Evolutionary conservation across 2,888 invertebrate genomes (phyloP).

Genomic region (Chelonus formosanus): DNA sequence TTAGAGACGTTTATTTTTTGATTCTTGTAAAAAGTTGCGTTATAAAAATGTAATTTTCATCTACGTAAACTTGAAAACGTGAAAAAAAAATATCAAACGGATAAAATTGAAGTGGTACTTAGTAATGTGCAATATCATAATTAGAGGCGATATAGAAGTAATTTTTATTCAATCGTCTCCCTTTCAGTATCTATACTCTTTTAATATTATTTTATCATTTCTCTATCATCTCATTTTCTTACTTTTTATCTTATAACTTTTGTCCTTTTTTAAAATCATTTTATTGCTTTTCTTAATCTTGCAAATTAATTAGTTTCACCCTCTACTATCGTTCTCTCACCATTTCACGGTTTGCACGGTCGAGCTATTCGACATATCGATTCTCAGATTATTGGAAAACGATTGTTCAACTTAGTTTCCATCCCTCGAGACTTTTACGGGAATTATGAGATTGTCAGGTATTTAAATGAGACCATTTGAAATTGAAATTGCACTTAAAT

Average conservation of each 20-base stretch:
- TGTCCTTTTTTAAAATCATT: not conserved
- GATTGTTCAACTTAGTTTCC: slow-evolving; percentile 31
- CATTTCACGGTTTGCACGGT: slow-evolving; percentile 12
- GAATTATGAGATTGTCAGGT: slow-evolving; percentile 10
- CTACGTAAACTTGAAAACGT: too few species aligned
- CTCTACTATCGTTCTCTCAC: slow-evolving; percentile 10
- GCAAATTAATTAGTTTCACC: slow-evolving; percentile 12
- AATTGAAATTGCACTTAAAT: not conserved
- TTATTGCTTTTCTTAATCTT: slow-evolving; percentile 6
- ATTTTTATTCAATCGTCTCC: too few species aligned
- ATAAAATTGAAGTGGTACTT: too few species aligned
- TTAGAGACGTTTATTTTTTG: too few species aligned
- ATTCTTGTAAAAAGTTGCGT: too few species aligned
- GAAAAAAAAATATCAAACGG: too few species aligned
- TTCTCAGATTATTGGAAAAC: slow-evolving; percentile 40
- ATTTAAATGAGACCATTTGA: not conserved
- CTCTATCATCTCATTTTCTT: not conserved
- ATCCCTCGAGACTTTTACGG: slow-evolving; percentile 11
- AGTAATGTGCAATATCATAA: too few species aligned
- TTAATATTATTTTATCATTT: not conserved
- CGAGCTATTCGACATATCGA: slow-evolving; percentile 30
- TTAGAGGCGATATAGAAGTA: too few species aligned
- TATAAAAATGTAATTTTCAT: too few species aligned
- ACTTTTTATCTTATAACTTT: not conserved
- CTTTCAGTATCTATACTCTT: not conserved